Evolutionary conservation across 2,113 vertebrate species (phyloP), one percentile per base, ranked within the genome.

Genomic region (Upupa epops): DNA sequence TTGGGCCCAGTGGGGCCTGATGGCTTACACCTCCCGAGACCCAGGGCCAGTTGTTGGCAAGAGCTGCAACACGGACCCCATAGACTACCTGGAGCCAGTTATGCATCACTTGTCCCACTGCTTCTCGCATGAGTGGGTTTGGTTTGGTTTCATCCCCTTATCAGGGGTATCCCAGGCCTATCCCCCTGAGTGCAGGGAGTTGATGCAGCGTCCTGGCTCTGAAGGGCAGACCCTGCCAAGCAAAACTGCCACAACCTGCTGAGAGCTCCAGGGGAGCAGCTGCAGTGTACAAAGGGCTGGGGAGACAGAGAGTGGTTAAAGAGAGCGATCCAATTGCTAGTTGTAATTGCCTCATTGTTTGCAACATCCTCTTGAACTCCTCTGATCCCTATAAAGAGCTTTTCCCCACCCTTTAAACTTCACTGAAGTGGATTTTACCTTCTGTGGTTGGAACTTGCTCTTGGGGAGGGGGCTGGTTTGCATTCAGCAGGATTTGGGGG

Each of bases 281-380:
- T 94, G 82, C 81, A 46, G 2, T 58, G 22, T 60, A 40, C 80
- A 86, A 69, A 90, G 77, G 70, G 49, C 86, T 86, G 75, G 70
- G 51, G 69, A 84, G 81, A 78, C 42, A 60, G 71, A 83, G 88
- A 84, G 83, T 84, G 24, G 86, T 93, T 90, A 94, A 93, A 78
- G 61, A 77, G 86, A 90, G 21, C 24, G 25, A 86, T 83, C 73
- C 40, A 7, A 61, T 86, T 92, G 77, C 88, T 94, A 36, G 70
- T 40, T 84, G 86, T 90, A 93, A 94, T 91, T 94, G 90, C 90
- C 83, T 88, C 51, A n/a, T 90, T 95, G 86, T 96, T 95, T 86
- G 94, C 86, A 88, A 77, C 83, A 92, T 79, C 75, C 90, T 91
- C 24, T 91, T 80, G 89, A 91, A 63, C 81, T 72, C 83, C 66